phyloP scores from a whole-genome alignment of 2,113 vertebrate species.

The Euleptes europaea region DNA sequence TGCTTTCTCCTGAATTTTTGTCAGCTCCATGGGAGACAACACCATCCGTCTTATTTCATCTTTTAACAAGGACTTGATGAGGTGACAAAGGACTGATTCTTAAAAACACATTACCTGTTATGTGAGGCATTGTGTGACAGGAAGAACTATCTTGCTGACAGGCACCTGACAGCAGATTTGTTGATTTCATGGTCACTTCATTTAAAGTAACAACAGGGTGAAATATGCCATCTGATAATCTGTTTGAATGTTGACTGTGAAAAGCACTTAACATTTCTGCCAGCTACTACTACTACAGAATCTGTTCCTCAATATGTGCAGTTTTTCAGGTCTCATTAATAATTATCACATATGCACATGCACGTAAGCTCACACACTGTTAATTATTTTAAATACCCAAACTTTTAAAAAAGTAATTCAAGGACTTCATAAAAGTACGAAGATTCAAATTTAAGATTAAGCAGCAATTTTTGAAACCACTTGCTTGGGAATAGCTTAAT shows the following conservation, averaged over 20 bases:
- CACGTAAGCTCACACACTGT: background rate
- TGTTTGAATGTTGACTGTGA: slow-evolving; percentile 86
- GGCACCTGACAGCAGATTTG: slow-evolving; percentile 87
- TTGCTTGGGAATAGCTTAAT: background rate
- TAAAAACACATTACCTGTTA: slow-evolving; percentile 87
- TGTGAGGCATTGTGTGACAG: slow-evolving; percentile 83
- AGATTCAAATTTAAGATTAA: slow-evolving; percentile 31
- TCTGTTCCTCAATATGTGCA: slow-evolving; percentile 84
- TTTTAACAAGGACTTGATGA: slow-evolving; percentile 85
- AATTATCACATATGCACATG: slow-evolving; percentile 46
- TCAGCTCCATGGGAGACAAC: slow-evolving; percentile 73
- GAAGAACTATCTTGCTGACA: slow-evolving; percentile 81
- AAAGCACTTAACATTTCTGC: slow-evolving; percentile 85
- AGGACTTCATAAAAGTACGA: slow-evolving; percentile 39
- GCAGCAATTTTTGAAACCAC: background rate
- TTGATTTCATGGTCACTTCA: slow-evolving; percentile 88
- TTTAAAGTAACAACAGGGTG: slow-evolving; percentile 87
- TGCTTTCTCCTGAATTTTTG: slow-evolving; percentile 71
- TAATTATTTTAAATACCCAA: background rate
- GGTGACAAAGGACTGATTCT: slow-evolving; percentile 84
- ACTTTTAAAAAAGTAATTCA: slow-evolving; percentile 34
- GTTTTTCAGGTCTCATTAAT: slow-evolving; percentile 73
- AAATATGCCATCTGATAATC: slow-evolving; percentile 87
- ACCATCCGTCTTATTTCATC: slow-evolving; percentile 83
- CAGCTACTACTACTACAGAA: slow-evolving; percentile 79